Evolutionary conservation across 92 coral and sea anemone species (phyloP), one percentile per base, ranked within the genome.

Genomic region (Phenganax marumi): DNA sequence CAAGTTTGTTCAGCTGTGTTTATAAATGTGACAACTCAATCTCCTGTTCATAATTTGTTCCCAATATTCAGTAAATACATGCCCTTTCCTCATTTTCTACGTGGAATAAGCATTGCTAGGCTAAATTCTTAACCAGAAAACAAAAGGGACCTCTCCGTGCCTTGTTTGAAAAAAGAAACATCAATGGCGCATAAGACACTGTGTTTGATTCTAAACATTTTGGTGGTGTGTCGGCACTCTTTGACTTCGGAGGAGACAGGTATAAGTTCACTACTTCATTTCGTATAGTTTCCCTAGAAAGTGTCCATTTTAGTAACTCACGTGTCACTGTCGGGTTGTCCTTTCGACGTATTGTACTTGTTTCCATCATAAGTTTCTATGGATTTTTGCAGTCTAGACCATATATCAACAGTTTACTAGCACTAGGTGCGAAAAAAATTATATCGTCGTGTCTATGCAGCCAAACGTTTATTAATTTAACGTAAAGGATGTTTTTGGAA

Each of bases 1-100:
- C 10, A 39, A 26, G 68, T 76, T 76, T 76, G 13, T 56, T 25
- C 81, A 76, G 23, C 81, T 76, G 81, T 48, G 50, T 76, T 54
- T 56, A n/a, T 25, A 57, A 14, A 66, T 66, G n/a, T 19, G n/a
- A 58, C 13, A 39, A n/a, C 25, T 25, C 43, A 66, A 25, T 25
- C n/a, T 66, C 43, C 16, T 66, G 25, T 66, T 66, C 72, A 39
- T 39, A 24, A 74, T 50, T 74, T 21, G 18, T 21, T 50, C 57
- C 60, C 52, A 74, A 76, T 68, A 8, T n/a, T n/a, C n/a, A n/a
- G 65, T 57, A 13, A 26, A 26, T 54, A 24, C 49, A 12, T 2
- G 39, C 57, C 13, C 48, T 22, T 53, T n/a, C 1, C 47, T 68
- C 26, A 54, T 55, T 57, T 26, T 54, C 52, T 76, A 3, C 1